phyloP scores from a whole-genome alignment of 1,140 invertebrate species.

The Oryzaephilus surinamensis region DNA sequence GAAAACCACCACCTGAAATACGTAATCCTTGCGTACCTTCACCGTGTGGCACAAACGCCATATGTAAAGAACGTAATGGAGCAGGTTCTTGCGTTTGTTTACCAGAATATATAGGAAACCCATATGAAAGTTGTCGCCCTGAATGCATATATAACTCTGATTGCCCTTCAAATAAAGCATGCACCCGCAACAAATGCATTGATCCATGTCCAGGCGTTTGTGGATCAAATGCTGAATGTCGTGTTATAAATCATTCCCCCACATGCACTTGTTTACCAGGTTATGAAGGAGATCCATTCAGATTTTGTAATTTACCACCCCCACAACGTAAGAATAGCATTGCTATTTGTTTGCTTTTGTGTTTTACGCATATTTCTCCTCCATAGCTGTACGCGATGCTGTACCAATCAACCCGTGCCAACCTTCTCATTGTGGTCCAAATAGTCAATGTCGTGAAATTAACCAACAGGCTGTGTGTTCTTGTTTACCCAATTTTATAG shows the following conservation, averaged over 20 bases:
- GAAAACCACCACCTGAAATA: conserved; percentile 37
- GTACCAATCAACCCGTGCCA: conserved; percentile 41
- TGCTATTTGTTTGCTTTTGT: no score
- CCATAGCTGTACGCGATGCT: conserved; percentile 1
- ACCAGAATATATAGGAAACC: conserved; percentile 60
- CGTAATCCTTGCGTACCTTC: conserved; percentile 64
- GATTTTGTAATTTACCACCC: conserved; percentile 33
- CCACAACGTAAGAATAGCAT: conserved; percentile 39
- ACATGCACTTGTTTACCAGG: conserved; percentile 62
- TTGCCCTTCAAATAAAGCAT: conserved; percentile 69
- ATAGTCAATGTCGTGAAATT: conserved; percentile 47
- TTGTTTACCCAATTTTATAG: conserved; percentile 48
- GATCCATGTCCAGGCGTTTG: conserved; percentile 74
- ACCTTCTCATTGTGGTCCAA: conserved; percentile 54
- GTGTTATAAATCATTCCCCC: conserved; percentile 73
- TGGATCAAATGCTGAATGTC: conserved; percentile 66
- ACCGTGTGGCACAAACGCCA: conserved; percentile 71
- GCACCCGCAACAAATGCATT: conserved; percentile 70
- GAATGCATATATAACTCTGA: conserved; percentile 76
- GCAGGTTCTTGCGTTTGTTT: conserved; percentile 76
- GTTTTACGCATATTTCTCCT: no score
- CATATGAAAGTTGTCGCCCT: conserved; percentile 63
- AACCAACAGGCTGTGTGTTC: conserved; percentile 50
- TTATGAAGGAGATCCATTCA: conserved; percentile 69
- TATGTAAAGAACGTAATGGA: conserved; percentile 58